phyloP scores from a whole-genome alignment of 2,888 invertebrate genomes.

The Seladonia tumulorum region DNA sequence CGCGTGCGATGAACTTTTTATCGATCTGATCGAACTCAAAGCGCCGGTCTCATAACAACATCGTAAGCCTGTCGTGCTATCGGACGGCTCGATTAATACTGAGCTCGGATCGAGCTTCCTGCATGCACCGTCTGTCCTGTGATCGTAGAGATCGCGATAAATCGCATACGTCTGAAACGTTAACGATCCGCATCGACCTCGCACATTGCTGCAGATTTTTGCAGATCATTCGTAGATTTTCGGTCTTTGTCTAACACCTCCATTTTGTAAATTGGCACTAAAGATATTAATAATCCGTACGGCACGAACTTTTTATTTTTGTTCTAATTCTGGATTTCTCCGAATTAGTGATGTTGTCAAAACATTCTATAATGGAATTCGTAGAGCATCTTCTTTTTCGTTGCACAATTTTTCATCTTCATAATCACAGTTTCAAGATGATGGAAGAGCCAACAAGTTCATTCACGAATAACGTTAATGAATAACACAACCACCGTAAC shows the following conservation, averaged over 20 bases:
- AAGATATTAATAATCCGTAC: background rate
- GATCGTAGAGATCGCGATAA: slow-evolving; percentile 35
- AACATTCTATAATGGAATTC: background rate
- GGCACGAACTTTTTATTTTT: background rate
- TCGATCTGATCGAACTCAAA: slow-evolving; percentile 17
- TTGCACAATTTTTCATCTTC: background rate
- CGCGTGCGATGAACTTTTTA: slow-evolving; percentile 22
- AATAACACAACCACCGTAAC: background rate
- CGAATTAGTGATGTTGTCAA: background rate
- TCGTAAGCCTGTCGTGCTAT: slow-evolving; percentile 55
- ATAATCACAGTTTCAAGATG: background rate
- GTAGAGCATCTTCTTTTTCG: background rate
- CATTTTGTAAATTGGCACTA: background rate
- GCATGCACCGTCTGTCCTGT: slow-evolving; percentile 31
- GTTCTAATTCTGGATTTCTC: background rate
- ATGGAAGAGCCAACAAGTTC: background rate
- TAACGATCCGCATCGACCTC: slow-evolving; percentile 1
- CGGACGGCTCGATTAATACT: slow-evolving; percentile 67
- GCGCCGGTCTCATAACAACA: slow-evolving; percentile 36
- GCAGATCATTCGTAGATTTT: background rate
- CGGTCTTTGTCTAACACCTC: background rate
- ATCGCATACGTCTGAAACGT: slow-evolving; percentile 22
- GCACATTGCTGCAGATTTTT: background rate
- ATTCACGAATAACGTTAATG: background rate
- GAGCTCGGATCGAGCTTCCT: slow-evolving; percentile 52